Conservation (phyloP, 2,797 vertebrate genomes). For the Capromys pilorides region DNA sequence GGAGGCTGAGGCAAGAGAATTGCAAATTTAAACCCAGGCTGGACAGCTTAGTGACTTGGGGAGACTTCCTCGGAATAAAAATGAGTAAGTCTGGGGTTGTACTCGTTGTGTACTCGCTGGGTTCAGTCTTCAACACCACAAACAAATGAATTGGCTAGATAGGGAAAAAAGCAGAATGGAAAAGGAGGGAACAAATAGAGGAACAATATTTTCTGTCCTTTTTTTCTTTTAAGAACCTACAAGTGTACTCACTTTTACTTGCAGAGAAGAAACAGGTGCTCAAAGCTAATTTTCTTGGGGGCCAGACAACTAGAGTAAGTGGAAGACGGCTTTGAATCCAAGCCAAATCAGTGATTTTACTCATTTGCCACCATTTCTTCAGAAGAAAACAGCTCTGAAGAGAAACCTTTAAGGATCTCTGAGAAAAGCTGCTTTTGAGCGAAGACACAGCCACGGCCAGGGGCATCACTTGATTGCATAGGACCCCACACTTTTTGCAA, state of each 20-base stretch:
- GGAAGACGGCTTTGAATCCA: background rate
- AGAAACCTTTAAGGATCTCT: background rate
- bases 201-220: background rate
- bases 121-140: too few species aligned
- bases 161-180: background rate
- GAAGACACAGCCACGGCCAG: background rate
- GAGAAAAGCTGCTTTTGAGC: background rate
- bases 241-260: background rate
- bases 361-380: background rate
- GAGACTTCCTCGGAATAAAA: background rate
- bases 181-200: background rate
- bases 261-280: background rate
- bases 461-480: rapidly evolving
- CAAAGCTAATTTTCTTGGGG: background rate
- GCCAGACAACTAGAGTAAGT: background rate
- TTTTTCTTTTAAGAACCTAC: background rate
- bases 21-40: background rate
- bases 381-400: background rate
- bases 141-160: background rate
- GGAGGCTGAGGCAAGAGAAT: background rate
- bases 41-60: background rate
- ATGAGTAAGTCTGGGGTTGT: background rate
- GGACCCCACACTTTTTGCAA: background rate
- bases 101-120: background rate
- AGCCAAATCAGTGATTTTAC: too few species aligned